Evolutionary conservation across 2,888 invertebrate species (phyloP).

Genomic region (Cryptus armator): DNA sequence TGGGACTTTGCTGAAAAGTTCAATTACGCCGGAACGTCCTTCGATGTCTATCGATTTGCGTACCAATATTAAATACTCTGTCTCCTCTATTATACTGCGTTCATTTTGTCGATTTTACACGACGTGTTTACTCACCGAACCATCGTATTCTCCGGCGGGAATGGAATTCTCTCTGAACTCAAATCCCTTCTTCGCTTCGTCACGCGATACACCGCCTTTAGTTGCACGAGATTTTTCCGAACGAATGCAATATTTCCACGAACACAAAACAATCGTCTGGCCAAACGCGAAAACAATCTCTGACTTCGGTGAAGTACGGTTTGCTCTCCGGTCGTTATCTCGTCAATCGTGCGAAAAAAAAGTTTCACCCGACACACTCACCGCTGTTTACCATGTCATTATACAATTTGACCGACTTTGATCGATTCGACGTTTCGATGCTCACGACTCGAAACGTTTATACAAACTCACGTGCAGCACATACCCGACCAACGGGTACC

Average conservation of each 20-base stretch:
- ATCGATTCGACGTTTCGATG: background rate
- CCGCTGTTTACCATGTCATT: conserved; percentile 25
- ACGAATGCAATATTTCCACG: background rate
- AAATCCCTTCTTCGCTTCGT: conserved; percentile 2
- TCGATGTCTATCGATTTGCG: background rate
- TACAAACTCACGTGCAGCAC: background rate
- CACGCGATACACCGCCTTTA: background rate
- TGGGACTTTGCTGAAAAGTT: conserved; percentile 2
- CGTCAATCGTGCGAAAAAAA: background rate
- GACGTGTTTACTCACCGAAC: background rate
- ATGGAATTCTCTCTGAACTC: background rate
- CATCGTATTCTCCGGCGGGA: background rate
- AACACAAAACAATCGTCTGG: background rate
- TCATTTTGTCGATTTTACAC: background rate
- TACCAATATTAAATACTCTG: background rate
- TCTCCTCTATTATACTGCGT: background rate
- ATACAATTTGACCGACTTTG: background rate
- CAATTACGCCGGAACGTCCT: background rate
- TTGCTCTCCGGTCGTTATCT: background rate
- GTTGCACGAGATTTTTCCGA: background rate
- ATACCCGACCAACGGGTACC: background rate
- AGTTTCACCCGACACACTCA: background rate
- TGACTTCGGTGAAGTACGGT: background rate
- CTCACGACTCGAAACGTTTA: background rate
- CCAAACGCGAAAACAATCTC: background rate